A percentile compares a stretch with the other conserved stretches of the same genome.
Conservation (phyloP, 2,113 vertebrate species). For the Tragelaphus scriptus region DNA sequence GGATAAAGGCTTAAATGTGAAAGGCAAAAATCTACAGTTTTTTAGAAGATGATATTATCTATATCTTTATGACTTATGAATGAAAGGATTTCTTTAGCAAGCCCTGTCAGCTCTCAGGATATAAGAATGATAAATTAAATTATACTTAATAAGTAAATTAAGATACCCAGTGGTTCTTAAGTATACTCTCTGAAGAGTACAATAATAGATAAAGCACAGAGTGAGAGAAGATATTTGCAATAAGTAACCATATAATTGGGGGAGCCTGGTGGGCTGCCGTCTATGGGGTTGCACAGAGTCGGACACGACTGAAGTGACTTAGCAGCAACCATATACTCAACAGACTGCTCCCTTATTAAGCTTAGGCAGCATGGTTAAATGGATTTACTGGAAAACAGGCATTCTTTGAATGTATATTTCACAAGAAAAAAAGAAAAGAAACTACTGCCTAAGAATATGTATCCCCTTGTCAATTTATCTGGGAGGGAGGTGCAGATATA, state of each 20-base stretch:
- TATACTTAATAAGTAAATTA: not conserved
- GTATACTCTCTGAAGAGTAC: not conserved
- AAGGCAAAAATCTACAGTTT: not conserved
- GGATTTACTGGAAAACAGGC: not conserved
- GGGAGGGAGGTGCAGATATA: not conserved
- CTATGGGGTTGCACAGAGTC: too few species aligned
- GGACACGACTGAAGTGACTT: too few species aligned
- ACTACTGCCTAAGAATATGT: not conserved
- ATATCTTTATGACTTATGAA: not conserved
- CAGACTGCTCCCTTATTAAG: not conserved
- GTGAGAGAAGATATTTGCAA: not conserved
- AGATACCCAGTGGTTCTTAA: not conserved
- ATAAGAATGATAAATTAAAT: not conserved
- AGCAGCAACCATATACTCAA: not conserved
- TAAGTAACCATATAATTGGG: not conserved
- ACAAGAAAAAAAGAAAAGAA: slow-evolving; percentile 9
- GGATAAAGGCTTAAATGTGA: not conserved
- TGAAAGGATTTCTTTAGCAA: slow-evolving; percentile 4
- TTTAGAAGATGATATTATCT: not conserved
- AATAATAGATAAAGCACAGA: not conserved
- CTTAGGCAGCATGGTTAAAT: not conserved
- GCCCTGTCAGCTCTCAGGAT: not conserved
- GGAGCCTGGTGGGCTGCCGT: too few species aligned
- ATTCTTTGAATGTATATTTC: not conserved
- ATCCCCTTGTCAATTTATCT: not conserved